These are phyloP conservation scores for Microtus obscurus DNA, from an alignment of 2,797 vertebrate species.

Conservation along the genomic window DNA sequence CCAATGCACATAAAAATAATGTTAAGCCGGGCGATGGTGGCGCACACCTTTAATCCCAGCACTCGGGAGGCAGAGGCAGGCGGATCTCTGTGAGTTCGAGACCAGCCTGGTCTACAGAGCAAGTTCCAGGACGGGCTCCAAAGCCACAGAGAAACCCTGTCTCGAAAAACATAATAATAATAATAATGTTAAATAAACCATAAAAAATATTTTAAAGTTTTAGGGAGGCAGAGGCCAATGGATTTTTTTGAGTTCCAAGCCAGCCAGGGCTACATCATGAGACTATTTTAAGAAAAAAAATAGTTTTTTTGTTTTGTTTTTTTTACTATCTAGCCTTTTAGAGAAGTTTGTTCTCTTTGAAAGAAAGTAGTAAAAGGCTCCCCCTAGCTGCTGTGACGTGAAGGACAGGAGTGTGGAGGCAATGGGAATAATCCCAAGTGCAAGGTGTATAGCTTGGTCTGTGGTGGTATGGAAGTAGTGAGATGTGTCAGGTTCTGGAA, in stretches of 20 bases:
- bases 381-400: neutral
- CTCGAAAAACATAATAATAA: too few species aligned
- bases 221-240: neutral
- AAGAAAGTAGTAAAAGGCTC: neutral
- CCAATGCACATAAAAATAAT: too few species aligned
- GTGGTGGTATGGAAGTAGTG: neutral
- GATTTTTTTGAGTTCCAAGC: neutral
- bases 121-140: too few species aligned
- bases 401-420: neutral
- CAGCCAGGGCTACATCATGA: neutral
- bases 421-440: neutral
- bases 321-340: neutral
- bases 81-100: too few species aligned
- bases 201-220: neutral
- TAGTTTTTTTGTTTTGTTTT: neutral
- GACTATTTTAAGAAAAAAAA: neutral
- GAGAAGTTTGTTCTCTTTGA: neutral
- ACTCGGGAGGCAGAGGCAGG: too few species aligned
- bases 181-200: too few species aligned
- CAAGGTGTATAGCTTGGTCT: neutral
- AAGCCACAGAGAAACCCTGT: too few species aligned
- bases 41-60: too few species aligned
- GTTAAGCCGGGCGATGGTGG: too few species aligned
- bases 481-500: slow-evolving; percentile 3
- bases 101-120: too few species aligned